These are phyloP conservation scores for Diabrotica virgifera DNA, from an alignment of 1,140 invertebrate species.

Conservation along the genomic window DNA sequence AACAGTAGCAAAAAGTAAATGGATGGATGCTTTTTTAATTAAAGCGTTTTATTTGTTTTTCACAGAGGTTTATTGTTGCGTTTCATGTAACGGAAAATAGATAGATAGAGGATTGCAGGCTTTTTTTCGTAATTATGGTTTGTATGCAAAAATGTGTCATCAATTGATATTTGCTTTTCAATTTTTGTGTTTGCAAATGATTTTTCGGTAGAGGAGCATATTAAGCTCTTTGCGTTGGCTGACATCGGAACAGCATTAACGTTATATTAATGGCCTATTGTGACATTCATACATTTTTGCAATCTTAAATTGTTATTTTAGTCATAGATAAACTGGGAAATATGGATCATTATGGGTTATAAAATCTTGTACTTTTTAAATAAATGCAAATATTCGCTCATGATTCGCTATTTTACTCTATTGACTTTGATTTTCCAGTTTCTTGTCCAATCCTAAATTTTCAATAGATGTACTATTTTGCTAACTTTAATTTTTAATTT, in stretches of 20 bases:
- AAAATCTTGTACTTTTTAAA: no score
- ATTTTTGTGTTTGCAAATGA: neutral
- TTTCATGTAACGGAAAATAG: neutral
- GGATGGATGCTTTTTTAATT: conserved; percentile 12
- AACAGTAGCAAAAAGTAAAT: conserved; percentile 10
- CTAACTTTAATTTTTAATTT: no score
- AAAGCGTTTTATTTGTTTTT: conserved; percentile 11
- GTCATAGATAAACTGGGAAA: no score
- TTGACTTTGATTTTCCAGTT: no score
- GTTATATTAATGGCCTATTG: no score
- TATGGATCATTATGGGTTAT: no score
- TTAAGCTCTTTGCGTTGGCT: neutral
- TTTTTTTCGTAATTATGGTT: neutral
- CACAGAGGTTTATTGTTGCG: neutral
- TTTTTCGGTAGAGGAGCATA: neutral
- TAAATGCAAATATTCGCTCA: no score
- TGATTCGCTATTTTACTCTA: no score
- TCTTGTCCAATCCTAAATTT: no score
- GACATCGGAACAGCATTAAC: neutral
- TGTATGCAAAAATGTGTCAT: neutral
- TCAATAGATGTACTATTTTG: no score
- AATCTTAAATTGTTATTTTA: no score
- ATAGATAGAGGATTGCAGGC: neutral
- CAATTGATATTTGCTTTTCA: conserved; percentile 1
- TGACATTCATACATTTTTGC: no score